These are phyloP conservation scores for Plebejus anna DNA, from an alignment of 2,888 invertebrate species.

Conservation along the genomic window DNA sequence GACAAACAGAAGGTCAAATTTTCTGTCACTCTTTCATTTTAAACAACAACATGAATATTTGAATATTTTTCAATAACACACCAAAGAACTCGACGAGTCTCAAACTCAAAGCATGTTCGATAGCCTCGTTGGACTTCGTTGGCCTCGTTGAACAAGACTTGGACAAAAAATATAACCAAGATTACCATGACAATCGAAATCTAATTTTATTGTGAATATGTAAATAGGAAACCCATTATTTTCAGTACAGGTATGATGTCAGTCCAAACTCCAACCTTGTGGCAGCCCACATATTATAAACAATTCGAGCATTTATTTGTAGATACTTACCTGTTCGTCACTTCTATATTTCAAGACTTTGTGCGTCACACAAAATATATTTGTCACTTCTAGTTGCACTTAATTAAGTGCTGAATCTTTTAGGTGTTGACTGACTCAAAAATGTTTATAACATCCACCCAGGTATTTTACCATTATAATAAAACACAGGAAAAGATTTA, in stretches of 20 bases:
- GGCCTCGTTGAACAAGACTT: background rate
- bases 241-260: background rate
- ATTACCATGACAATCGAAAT: background rate
- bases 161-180: background rate
- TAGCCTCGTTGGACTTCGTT: no score
- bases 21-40: no score
- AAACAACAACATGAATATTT: no score
- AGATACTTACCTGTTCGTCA: background rate
- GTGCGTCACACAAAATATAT: background rate
- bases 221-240: slow-evolving; percentile 4
- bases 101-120: no score
- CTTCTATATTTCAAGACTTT: background rate
- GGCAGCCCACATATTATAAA: slow-evolving; percentile 3
- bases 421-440: no score
- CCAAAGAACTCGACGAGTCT: no score
- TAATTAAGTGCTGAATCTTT: no score
- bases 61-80: no score
- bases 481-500: no score
- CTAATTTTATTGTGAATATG: background rate
- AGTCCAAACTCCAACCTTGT: background rate
- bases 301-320: slow-evolving; percentile 10
- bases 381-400: background rate
- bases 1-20: no score
- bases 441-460: no score
- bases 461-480: no score